These are phyloP conservation scores for Loxodonta africana DNA, from an alignment of 2,113 vertebrate species.

Conservation along the genomic window DNA sequence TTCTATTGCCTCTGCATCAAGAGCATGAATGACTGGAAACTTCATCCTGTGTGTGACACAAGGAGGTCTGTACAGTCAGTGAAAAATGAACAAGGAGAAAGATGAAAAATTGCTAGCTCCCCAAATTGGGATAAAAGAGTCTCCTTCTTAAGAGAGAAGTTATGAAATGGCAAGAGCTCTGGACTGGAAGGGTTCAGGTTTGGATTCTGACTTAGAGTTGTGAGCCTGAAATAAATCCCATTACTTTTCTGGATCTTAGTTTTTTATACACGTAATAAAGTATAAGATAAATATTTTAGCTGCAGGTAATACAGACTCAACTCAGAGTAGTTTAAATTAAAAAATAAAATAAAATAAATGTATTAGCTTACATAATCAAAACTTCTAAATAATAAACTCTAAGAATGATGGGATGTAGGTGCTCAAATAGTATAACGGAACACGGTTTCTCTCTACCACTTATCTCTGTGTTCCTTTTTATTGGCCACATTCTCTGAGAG, in stretches of 20 bases:
- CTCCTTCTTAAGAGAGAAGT: not conserved
- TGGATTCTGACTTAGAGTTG: not conserved
- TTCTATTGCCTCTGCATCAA: conserved; percentile 34
- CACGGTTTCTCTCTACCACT: not conserved
- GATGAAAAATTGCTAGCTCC: not conserved
- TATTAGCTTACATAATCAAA: not conserved
- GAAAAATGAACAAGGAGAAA: not conserved
- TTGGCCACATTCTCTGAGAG: not conserved
- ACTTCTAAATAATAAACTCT: not conserved
- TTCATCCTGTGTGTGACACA: not conserved
- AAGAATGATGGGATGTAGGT: not conserved
- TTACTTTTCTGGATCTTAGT: not conserved
- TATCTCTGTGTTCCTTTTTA: not conserved
- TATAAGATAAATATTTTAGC: not conserved
- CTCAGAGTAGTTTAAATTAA: conserved; percentile 1
- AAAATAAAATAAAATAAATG: not conserved
- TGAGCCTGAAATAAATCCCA: conserved; percentile 30
- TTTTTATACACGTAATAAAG: conserved; percentile 24
- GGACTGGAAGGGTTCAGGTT: not conserved
- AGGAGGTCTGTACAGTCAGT: not conserved
- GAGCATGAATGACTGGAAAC: not conserved
- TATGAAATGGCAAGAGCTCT: not conserved
- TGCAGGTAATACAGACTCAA: not conserved
- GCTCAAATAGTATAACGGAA: not conserved
- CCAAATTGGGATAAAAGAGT: not conserved